These are phyloP conservation scores for Bungarus multicinctus DNA, from an alignment of 2,113 vertebrate genomes.

Conservation along the genomic window DNA sequence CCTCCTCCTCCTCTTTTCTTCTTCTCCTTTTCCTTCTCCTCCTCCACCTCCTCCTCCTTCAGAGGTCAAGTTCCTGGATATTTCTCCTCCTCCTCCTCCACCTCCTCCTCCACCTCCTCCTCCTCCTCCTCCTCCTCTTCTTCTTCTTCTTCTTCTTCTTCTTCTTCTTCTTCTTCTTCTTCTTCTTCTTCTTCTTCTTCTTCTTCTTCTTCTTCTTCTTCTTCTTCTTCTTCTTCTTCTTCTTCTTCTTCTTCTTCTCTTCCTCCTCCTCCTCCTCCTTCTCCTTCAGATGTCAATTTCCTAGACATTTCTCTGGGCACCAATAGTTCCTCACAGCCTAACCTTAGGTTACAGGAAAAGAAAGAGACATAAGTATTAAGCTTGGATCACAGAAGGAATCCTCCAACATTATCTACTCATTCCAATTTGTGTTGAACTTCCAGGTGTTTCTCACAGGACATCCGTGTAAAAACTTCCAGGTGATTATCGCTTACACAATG, in stretches of 20 bases:
- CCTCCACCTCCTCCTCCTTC: too few species aligned
- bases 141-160: too few species aligned
- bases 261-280: not conserved
- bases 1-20: too few species aligned
- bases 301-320: not conserved
- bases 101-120: too few species aligned
- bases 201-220: not conserved
- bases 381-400: not conserved
- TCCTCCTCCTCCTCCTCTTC: too few species aligned
- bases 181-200: too few species aligned
- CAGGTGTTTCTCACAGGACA: conserved; percentile 47
- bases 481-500: conserved; percentile 61
- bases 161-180: too few species aligned
- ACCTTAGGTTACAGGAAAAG: not conserved
- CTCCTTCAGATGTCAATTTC: not conserved
- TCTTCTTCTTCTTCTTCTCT: too few species aligned
- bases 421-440: not conserved
- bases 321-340: not conserved
- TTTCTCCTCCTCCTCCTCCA: too few species aligned
- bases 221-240: too few species aligned
- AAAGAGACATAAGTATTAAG: not conserved
- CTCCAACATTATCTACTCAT: not conserved
- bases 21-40: too few species aligned
- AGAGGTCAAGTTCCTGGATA: too few species aligned
- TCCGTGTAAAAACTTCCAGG: conserved; percentile 56